Evolutionary conservation across 53 echinoderm and acorn worm genomes (phyloP).

Genomic region (Patiria pectinifera): DNA sequence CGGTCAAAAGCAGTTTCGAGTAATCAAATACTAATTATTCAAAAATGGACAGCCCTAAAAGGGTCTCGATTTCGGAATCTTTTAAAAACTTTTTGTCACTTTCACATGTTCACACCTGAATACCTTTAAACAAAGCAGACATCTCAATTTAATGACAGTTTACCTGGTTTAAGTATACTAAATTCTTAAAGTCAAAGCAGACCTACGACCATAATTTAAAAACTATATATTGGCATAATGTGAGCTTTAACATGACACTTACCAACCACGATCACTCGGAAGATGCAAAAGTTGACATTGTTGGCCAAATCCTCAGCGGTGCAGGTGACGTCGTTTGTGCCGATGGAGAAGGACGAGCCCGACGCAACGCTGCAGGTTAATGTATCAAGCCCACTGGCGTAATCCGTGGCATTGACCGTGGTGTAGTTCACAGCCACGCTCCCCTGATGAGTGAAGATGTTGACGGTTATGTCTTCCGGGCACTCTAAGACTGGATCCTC

Average conservation of each 20-base stretch:
- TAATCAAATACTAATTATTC: too few relatives aligned
- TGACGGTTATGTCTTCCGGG: conserved; percentile 14
- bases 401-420: conserved; percentile 14
- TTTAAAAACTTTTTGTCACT: too few relatives aligned
- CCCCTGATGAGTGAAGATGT: neutral
- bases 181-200: neutral
- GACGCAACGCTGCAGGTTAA: neutral
- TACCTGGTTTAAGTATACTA: too few relatives aligned
- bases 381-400: neutral
- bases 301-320: neutral
- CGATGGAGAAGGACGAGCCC: conserved; percentile 15
- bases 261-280: conserved; percentile 21
- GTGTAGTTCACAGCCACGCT: neutral
- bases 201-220: neutral
- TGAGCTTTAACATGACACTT: neutral
- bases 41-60: too few relatives aligned
- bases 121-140: too few relatives aligned
- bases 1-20: too few relatives aligned
- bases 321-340: conserved; percentile 17
- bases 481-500: conserved; percentile 53
- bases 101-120: too few relatives aligned
- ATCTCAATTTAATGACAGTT: too few relatives aligned
- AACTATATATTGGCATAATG: neutral
- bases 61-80: too few relatives aligned
- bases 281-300: neutral